These are phyloP conservation scores for Pseudomyrmex concolor DNA, from an alignment of 1,140 invertebrate genomes.

Conservation along the genomic window DNA sequence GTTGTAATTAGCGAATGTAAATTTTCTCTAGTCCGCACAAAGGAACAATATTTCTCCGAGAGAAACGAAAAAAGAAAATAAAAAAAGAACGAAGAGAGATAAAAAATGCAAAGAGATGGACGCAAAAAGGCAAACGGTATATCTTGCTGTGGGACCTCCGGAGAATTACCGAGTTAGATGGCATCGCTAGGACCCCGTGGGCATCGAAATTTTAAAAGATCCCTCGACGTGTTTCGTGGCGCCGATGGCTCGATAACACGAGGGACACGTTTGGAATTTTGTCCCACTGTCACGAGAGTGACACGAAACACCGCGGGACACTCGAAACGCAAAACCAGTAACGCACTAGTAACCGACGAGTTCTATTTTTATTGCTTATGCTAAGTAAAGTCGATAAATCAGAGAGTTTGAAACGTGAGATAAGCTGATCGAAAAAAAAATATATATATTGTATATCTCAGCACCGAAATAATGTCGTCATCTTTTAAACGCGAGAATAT, in stretches of 20 bases:
- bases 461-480: constrained; percentile 29
- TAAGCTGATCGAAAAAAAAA: background rate
- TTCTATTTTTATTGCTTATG: constrained; percentile 33
- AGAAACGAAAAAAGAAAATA: constrained; percentile 7
- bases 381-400: constrained; percentile 22
- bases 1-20: no score
- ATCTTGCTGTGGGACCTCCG: constrained; percentile 50
- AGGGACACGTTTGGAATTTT: constrained; percentile 60
- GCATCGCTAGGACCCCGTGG: constrained; percentile 42
- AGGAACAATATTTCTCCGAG: constrained; percentile 50
- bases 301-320: constrained; percentile 54
- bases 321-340: constrained; percentile 44
- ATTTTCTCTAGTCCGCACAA: background rate
- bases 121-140: constrained; percentile 59
- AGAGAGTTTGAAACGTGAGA: background rate
- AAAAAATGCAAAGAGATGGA: constrained; percentile 9
- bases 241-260: constrained; percentile 66
- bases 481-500: background rate
- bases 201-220: constrained; percentile 62
- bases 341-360: background rate
- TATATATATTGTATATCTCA: no score
- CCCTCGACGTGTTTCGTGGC: constrained; percentile 50
- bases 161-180: constrained; percentile 56
- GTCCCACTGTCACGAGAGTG: constrained; percentile 61
- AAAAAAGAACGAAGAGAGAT: background rate